Evolutionary conservation across 2,797 vertebrate species (phyloP).

Genomic region (Pteropus rufus): DNA sequence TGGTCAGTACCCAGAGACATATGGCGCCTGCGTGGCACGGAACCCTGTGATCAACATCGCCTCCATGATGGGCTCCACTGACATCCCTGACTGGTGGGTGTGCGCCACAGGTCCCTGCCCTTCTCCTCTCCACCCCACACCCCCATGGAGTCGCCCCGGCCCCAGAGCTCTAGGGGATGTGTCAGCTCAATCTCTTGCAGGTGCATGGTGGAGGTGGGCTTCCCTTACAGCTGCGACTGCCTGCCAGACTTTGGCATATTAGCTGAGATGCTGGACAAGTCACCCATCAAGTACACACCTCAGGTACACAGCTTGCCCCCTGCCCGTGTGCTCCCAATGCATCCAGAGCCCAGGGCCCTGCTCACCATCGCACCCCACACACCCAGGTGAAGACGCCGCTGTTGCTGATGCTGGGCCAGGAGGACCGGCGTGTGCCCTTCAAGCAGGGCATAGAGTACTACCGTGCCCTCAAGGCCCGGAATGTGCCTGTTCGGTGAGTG

Average conservation of each 20-base stretch:
- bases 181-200: conserved; percentile 77
- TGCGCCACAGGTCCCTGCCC: not conserved
- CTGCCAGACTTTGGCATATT: conserved; percentile 86
- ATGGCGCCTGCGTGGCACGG: conserved; percentile 90
- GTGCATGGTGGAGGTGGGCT: conserved; percentile 91
- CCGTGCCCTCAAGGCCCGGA: conserved; percentile 89
- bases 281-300: conserved; percentile 88
- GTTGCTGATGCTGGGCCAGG: conserved; percentile 92
- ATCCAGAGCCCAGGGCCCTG: not conserved
- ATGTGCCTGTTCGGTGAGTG: conserved; percentile 90
- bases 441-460: conserved; percentile 96
- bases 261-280: conserved; percentile 91
- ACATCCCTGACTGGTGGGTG: conserved; percentile 97
- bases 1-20: conserved; percentile 93
- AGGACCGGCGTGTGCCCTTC: conserved; percentile 93
- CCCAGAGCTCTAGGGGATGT: not conserved
- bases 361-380: not conserved
- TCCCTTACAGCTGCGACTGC: conserved; percentile 81
- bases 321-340: not conserved
- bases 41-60: conserved; percentile 95
- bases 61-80: conserved; percentile 92
- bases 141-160: not conserved
- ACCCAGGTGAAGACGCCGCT: conserved; percentile 91
- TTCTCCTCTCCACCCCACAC: rapidly evolving
- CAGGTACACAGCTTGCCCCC: conserved; percentile 80